These are phyloP conservation scores for Dallia pectoralis DNA, from an alignment of 2,797 vertebrate genomes.

Conservation along the genomic window DNA sequence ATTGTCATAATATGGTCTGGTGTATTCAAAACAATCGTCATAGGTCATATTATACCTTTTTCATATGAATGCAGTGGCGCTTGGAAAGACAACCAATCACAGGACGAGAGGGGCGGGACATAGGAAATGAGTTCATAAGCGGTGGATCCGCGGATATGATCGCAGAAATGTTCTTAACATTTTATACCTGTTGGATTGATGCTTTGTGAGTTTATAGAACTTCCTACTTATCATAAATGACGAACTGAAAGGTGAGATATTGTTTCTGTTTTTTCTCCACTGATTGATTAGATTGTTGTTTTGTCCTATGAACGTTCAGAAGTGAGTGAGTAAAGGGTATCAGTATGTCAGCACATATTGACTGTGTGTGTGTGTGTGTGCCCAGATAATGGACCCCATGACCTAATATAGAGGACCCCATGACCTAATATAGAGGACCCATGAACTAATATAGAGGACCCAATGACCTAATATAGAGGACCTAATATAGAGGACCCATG, in stretches of 20 bases:
- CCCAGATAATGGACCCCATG: too few relatives aligned
- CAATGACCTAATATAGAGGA: too few relatives aligned
- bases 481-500: too few relatives aligned
- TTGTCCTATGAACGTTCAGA: not conserved
- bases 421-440: too few relatives aligned
- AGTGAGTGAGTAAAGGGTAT: not conserved
- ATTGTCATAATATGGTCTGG: too few relatives aligned
- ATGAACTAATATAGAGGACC: too few relatives aligned
- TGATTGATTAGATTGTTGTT: not conserved
- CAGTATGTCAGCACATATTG: not conserved
- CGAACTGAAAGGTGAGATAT: not conserved
- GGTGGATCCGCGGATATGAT: not conserved
- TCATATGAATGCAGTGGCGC: slow-evolving; percentile 39
- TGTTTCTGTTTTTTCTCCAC: not conserved
- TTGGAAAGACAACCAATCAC: slow-evolving; percentile 41
- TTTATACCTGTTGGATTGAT: not conserved
- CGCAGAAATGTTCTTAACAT: not conserved
- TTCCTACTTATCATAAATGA: not conserved
- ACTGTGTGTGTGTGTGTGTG: too few relatives aligned
- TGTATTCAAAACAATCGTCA: too few relatives aligned
- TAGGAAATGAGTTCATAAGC: slow-evolving; percentile 27
- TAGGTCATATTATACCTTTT: not conserved
- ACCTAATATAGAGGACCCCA: too few relatives aligned
- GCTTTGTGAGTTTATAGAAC: not conserved
- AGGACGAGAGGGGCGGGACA: not conserved